These are phyloP conservation scores for Drosophila fuyamai DNA, from an alignment of 1,140 invertebrate species.

Conservation along the genomic window DNA sequence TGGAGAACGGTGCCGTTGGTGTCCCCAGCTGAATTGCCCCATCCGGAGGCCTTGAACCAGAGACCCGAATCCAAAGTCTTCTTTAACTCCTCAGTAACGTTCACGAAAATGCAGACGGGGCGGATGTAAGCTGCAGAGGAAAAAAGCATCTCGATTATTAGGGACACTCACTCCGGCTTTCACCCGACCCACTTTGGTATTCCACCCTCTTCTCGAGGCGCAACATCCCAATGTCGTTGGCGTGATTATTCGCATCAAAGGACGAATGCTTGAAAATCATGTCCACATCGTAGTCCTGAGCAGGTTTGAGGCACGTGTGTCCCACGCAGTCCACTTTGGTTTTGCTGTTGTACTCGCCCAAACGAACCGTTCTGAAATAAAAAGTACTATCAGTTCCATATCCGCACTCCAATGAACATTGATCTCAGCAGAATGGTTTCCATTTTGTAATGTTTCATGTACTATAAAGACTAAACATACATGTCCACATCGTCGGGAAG, in stretches of 20 bases:
- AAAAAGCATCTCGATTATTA: background rate
- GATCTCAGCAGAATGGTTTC: no score
- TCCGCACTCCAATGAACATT: no score
- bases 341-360: slow-evolving; percentile 18
- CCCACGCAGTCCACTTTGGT: background rate
- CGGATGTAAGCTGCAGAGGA: slow-evolving; percentile 6
- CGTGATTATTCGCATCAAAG: background rate
- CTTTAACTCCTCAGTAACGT: background rate
- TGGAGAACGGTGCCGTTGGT: background rate
- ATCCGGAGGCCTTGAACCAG: slow-evolving; percentile 13
- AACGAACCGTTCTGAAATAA: background rate
- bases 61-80: background rate
- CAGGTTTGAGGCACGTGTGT: background rate
- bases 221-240: slow-evolving; percentile 17
- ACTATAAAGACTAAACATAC: no score
- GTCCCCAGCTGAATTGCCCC: background rate
- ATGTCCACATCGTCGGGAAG: background rate
- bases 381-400: no score
- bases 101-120: slow-evolving; percentile 17
- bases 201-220: slow-evolving; percentile 3
- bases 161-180: rapidly evolving
- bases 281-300: background rate
- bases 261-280: background rate
- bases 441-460: no score
- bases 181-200: background rate